Conservation (phyloP, 2,797 vertebrate species). For the Perodicticus potto region DNA sequence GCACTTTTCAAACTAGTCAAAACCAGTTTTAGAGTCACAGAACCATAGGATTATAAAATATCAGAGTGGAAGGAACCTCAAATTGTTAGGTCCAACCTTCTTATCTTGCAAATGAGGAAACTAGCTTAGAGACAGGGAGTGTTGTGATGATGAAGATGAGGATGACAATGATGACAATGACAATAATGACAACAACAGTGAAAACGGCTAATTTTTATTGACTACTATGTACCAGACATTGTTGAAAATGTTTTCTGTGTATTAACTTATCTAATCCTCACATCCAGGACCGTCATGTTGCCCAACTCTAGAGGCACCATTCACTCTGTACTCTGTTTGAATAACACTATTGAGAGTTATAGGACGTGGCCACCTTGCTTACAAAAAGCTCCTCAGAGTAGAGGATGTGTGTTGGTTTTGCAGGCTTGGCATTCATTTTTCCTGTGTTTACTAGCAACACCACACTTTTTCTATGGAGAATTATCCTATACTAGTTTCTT, state of each 20-base stretch:
- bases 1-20: slow-evolving; percentile 62
- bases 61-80: neutral
- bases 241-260: neutral
- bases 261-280: neutral
- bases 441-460: neutral
- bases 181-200: no score
- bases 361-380: neutral
- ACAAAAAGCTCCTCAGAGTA: neutral
- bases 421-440: neutral
- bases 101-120: neutral
- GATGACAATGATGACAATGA: neutral
- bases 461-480: neutral
- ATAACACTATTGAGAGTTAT: neutral
- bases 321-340: neutral
- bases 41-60: neutral
- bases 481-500: neutral
- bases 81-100: neutral
- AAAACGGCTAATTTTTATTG: neutral
- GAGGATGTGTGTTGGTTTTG: neutral
- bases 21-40: slow-evolving; percentile 41
- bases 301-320: neutral
- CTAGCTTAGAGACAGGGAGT: neutral
- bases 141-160: neutral
- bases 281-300: neutral
- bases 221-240: neutral